Evolutionary conservation across 2,113 vertebrate genomes (phyloP).

Genomic region (Alouatta palliata): DNA sequence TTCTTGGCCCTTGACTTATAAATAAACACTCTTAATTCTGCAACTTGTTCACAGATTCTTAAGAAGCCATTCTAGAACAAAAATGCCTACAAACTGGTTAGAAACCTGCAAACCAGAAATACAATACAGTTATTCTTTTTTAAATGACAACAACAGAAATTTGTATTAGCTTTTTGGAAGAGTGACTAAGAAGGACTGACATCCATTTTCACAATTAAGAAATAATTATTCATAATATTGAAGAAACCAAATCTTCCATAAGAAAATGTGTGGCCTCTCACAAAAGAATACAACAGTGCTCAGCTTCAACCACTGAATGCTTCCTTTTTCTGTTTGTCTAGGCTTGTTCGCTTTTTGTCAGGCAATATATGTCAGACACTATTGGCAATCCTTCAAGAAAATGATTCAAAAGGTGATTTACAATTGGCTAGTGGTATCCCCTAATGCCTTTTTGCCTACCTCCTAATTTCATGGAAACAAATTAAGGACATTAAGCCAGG

Average conservation of each 20-base stretch:
- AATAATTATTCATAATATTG: neutral
- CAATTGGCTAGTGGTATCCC: neutral
- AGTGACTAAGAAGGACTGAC: neutral
- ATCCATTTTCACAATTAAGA: conserved; percentile 29
- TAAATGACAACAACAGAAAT: neutral
- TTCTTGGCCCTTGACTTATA: conserved; percentile 51
- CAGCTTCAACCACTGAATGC: neutral
- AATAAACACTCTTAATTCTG: conserved; percentile 58
- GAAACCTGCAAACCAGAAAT: conserved; percentile 36
- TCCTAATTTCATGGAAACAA: conserved; percentile 52
- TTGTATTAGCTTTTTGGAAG: neutral
- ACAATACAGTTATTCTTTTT: neutral
- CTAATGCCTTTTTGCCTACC: conserved; percentile 1
- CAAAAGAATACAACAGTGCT: neutral
- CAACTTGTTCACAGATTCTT: conserved; percentile 46
- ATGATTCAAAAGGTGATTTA: conserved; percentile 28
- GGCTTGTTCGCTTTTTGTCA: neutral
- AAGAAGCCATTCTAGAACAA: conserved; percentile 9
- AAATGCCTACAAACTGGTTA: neutral
- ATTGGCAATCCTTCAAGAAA: conserved; percentile 44
- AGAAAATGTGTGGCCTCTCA: neutral
- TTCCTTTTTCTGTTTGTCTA: neutral
- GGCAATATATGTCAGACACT: neutral
- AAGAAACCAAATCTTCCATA: neutral
- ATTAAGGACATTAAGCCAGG: conserved; percentile 31